These are phyloP conservation scores for Lithophane ornitopus DNA, from an alignment of 2,888 invertebrate species.

Conservation along the genomic window DNA sequence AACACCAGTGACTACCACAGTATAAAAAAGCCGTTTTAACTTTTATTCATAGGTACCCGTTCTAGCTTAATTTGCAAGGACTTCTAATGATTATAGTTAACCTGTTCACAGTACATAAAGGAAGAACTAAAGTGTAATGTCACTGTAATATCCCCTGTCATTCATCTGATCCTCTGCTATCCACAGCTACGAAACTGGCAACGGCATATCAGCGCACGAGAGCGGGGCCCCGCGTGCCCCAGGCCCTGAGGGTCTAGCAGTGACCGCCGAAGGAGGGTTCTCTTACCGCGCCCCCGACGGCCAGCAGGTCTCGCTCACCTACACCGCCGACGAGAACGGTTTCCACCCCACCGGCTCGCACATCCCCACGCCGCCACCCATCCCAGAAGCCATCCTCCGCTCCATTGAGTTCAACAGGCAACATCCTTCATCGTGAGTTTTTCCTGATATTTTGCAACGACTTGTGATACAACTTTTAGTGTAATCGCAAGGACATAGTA, in stretches of 20 bases:
- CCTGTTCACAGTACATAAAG: background rate
- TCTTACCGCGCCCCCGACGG: slow-evolving; percentile 92
- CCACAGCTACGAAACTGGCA: slow-evolving; percentile 91
- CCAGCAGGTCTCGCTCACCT: slow-evolving; percentile 90
- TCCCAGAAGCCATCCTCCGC: slow-evolving; percentile 89
- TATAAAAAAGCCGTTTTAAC: background rate
- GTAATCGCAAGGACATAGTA: background rate
- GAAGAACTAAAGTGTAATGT: background rate
- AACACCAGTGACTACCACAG: background rate
- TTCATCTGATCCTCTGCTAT: background rate
- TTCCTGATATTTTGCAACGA: background rate
- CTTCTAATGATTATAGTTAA: background rate
- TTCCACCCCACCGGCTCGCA: slow-evolving; percentile 91
- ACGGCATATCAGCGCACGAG: slow-evolving; percentile 91
- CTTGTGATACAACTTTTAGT: background rate
- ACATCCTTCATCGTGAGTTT: slow-evolving; percentile 80
- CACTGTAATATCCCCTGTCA: background rate
- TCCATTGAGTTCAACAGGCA: slow-evolving; percentile 84
- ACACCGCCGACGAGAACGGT: slow-evolving; percentile 93
- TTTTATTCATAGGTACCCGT: no score
- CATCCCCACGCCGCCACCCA: slow-evolving; percentile 90
- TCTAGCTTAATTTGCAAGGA: background rate
- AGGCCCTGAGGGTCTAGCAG: slow-evolving; percentile 85
- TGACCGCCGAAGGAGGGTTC: slow-evolving; percentile 91
- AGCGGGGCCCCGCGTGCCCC: slow-evolving; percentile 88